A percentile compares a stretch with the other conserved stretches of the same genome.
phyloP scores from a whole-genome alignment of 1,140 invertebrate species.

The Condylostylus longicornis region DNA sequence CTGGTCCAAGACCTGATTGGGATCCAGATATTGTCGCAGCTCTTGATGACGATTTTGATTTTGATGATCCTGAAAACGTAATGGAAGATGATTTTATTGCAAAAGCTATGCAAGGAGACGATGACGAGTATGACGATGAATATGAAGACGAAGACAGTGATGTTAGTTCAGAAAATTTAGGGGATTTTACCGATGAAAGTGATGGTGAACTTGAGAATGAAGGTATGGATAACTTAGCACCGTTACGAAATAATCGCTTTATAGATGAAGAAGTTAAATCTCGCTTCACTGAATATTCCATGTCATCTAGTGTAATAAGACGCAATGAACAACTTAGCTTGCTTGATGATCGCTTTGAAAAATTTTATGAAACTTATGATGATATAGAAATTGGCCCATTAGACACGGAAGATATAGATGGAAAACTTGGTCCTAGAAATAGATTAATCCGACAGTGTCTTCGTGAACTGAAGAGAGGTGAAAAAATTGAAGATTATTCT shows the following conservation, averaged over 20 bases:
- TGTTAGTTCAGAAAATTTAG: constrained; percentile 23
- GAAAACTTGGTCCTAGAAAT: constrained; percentile 49
- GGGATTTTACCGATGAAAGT: too few species aligned
- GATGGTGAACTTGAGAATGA: constrained; percentile 38
- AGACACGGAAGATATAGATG: constrained; percentile 81
- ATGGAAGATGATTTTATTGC: constrained; percentile 85
- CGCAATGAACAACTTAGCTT: constrained; percentile 70
- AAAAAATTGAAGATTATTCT: constrained; percentile 42
- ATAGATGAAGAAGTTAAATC: constrained; percentile 70
- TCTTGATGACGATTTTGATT: constrained; percentile 84
- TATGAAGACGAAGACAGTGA: constrained; percentile 36
- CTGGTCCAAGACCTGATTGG: constrained; percentile 60
- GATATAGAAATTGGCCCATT: constrained; percentile 79
- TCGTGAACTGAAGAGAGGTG: constrained; percentile 42
- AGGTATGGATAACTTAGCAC: constrained; percentile 36
- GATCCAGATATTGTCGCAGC: constrained; percentile 89
- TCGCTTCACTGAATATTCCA: constrained; percentile 83
- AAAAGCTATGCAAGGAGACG: constrained; percentile 50
- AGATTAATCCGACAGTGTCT: constrained; percentile 48
- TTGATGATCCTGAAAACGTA: constrained; percentile 62
- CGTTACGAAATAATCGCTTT: constrained; percentile 36
- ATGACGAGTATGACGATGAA: constrained; percentile 32
- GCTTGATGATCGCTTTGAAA: constrained; percentile 84
- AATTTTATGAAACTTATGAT: constrained; percentile 74
- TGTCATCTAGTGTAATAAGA: constrained; percentile 79